Evolutionary conservation across 1,140 invertebrate species (phyloP), one percentile per base, ranked within the genome.

Genomic region (Halyomorpha halys): DNA sequence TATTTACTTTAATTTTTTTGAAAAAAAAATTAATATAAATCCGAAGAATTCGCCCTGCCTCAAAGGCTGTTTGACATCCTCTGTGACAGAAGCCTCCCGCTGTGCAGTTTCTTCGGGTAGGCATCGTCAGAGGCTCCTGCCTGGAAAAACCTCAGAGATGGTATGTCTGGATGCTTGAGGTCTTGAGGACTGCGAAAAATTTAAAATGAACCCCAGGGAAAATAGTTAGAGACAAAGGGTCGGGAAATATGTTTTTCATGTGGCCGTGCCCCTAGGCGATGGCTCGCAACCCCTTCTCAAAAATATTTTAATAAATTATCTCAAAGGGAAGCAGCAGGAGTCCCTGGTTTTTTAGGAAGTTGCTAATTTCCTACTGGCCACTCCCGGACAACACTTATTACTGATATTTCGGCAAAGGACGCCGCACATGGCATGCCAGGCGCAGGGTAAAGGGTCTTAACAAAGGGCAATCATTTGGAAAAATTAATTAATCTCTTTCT

Each of bases 281-380:
- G n/a, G 21, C 3, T 3, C 27, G 27, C 27, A 4, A 30, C n/a
- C 13, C 51, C 51, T 53, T 21, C 51, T 23, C 45, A 23, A 53
- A 53, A 53, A 53, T 53, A 53, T 53, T 53, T 53, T 53, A 53
- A 53, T 53, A 53, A 53, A 53, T 53, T 53, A 53, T 53, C 51
- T 53, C 51, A 53, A 53, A 53, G 51, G 21, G 51, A 53, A 53
- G 21, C n/a, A 11, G 51, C 21, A 53, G n/a, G n/a, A n/a, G 51
- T 53, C n/a, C n/a, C 13, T 23, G 21, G 21, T n/a, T 53, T 53
- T 53, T 53, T 53, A n/a, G 51, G 51, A 53, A 53, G 51, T 53
- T 53, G 51, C 21, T 53, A 53, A 53, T 53, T 53, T 53, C 51
- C 51, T 53, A 53, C 15, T 47, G 45, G 45, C 45, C 45, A 47